Base-by-base conservation (phyloP, 2,113 vertebrate genomes). In the Cromileptes altivelis region DNA sequence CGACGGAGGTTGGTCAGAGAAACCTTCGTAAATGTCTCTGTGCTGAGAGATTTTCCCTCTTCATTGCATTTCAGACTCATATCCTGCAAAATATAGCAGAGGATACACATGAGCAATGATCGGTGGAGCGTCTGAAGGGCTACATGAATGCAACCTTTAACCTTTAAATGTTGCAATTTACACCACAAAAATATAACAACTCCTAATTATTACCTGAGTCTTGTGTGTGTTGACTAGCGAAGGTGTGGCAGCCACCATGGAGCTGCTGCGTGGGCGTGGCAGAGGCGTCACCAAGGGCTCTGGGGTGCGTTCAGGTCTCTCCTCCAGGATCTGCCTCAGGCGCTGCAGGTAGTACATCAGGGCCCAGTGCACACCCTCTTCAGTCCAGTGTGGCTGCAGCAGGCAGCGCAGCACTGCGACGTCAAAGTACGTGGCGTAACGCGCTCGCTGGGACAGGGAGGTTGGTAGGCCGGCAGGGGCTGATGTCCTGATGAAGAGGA, bases 321-420 rank as follows among this genome's bases (percentile, higher is more conserved):
- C 98, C 91, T 99, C 98, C 49, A 99, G 92, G 95, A 99, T 98
- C 72, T 99, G 97, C 72, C 96, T 94, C 63, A 99, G 94, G 6
- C 98, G 96, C 92, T 99, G 97, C 75, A 99, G 95, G 92, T 98
- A 99, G 89, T 95, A 99, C 96, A 98, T 98, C 17, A 99, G 91
- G 0, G 98, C 98, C 99, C 99, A 99, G 94, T 99, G 97, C 0
- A 98, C 97, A 12, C 99, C 98, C 75, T 99, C 99, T 90, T 99
- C 98, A 0, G 96, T 98, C 99, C 99, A 99, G 30, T 99, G 97
- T 0, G 98, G 97, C 93, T 99, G 98, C 57, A 99, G 96, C 33
- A 99, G 95, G 90, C 98, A 99, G 80, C 98, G 98, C 85, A 99
- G 95, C 52, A 99, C 98, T 0, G 99, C 99, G 79, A 99, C 97